phyloP scores from a whole-genome alignment of 2,797 vertebrate genomes.

The Amblyraja radiata region DNA sequence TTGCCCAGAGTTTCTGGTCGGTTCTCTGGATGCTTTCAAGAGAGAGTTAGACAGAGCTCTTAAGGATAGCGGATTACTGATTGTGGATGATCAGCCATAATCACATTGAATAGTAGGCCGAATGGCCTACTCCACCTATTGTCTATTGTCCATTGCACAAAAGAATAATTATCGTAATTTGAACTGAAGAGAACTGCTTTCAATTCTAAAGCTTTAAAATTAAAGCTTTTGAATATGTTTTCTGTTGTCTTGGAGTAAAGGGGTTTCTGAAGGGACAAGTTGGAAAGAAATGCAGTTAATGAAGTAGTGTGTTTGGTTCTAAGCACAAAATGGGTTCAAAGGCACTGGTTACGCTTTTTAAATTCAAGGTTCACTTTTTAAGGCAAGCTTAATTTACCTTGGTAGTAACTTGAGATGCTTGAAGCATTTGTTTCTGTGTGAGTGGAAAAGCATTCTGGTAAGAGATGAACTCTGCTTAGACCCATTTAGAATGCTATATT shows the following conservation, averaged over 20 bases:
- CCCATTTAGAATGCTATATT: neutral
- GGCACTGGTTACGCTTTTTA: neutral
- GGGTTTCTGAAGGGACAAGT: neutral
- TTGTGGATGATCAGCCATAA: too few relatives aligned
- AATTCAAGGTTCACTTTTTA: slow-evolving; percentile 2
- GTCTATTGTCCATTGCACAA: too few relatives aligned
- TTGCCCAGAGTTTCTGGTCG: too few relatives aligned
- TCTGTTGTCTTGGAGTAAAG: slow-evolving; percentile 14
- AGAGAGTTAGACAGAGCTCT: too few relatives aligned
- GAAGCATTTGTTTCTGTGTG: neutral
- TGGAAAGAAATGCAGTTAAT: slow-evolving; percentile 30
- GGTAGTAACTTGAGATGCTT: neutral
- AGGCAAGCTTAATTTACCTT: neutral
- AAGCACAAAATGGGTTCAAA: slow-evolving; percentile 6
- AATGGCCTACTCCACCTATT: too few relatives aligned
- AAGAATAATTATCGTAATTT: slow-evolving; percentile 15
- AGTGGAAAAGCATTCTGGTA: too few relatives aligned
- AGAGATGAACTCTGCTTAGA: neutral
- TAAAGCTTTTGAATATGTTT: neutral
- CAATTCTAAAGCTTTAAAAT: neutral
- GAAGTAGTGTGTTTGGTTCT: neutral
- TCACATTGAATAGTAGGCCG: too few relatives aligned
- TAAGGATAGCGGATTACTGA: too few relatives aligned
- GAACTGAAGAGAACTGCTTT: neutral
- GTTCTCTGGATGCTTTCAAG: too few relatives aligned